phyloP scores from a whole-genome alignment of 2,797 vertebrate species.

The Oreochromis mossambicus region DNA sequence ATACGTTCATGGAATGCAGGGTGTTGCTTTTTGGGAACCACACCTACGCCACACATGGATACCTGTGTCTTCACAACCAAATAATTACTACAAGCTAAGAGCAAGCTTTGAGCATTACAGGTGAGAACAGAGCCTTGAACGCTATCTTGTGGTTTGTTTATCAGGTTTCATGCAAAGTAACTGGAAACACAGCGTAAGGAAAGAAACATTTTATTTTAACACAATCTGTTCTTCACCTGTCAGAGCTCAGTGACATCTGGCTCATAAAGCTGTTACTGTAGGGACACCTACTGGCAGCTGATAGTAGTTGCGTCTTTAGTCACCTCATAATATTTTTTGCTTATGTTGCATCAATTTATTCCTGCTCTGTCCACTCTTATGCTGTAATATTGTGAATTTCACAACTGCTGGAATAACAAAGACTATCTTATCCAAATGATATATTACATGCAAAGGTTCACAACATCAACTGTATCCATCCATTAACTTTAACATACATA shows the following conservation, averaged over 20 bases:
- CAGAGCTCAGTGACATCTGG: not conserved
- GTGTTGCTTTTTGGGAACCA: not conserved
- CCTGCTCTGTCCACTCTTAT: not conserved
- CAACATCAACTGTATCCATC: not conserved
- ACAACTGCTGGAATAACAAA: not conserved
- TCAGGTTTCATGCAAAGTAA: not conserved
- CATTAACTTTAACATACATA: not conserved
- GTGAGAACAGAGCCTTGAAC: not conserved
- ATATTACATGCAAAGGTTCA: not conserved
- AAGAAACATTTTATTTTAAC: not conserved
- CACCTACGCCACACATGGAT: not conserved
- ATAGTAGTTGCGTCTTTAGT: not conserved
- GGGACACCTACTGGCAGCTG: conserved; percentile 41
- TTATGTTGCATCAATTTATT: not conserved
- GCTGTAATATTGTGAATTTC: not conserved
- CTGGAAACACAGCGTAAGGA: not conserved
- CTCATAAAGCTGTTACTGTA: not conserved
- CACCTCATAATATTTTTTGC: not conserved
- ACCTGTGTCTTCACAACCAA: not conserved
- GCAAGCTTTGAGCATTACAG: not conserved
- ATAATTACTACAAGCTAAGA: not conserved
- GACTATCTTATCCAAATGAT: not conserved
- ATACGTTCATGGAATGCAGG: not conserved
- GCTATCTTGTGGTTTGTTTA: not conserved
- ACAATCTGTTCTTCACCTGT: not conserved